Percentiles rank a stretch among this genome's conserved stretches.
Evolutionary conservation across 2,797 vertebrate genomes (phyloP).

Genomic region (Pseudocheirus occidentalis): DNA sequence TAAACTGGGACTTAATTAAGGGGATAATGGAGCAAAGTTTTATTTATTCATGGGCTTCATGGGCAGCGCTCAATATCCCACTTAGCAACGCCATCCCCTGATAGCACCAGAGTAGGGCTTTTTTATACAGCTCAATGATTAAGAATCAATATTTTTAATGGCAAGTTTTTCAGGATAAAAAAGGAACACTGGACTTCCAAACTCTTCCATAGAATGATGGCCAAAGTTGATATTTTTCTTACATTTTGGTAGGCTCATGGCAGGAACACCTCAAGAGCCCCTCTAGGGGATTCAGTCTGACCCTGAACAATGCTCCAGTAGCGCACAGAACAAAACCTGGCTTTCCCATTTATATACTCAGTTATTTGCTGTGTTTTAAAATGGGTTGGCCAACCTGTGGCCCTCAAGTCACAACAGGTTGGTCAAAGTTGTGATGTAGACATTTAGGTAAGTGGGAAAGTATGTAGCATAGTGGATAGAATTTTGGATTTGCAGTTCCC

Average conservation of each 20-base stretch:
- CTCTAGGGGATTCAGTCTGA: background rate
- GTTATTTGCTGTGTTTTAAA: background rate
- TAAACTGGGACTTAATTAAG: constrained; percentile 70
- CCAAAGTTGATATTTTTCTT: background rate
- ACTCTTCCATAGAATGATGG: constrained; percentile 16
- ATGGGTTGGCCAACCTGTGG: background rate
- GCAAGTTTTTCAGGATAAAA: constrained; percentile 38
- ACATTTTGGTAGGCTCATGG: background rate
- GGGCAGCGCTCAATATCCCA: constrained; percentile 30
- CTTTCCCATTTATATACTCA: background rate
- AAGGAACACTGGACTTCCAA: constrained; percentile 32
- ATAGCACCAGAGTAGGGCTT: constrained; percentile 37
- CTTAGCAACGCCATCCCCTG: constrained; percentile 50
- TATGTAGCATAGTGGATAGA: background rate
- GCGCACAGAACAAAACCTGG: background rate
- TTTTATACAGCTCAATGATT: constrained; percentile 29
- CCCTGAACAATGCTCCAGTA: background rate
- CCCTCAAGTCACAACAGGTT: background rate
- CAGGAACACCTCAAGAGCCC: background rate
- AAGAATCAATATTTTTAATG: constrained; percentile 51
- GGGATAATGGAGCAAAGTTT: constrained; percentile 47
- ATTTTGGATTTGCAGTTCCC: background rate
- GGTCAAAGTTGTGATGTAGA: background rate
- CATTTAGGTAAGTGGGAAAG: background rate
- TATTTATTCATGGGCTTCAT: constrained; percentile 64